A percentile compares a stretch with the other conserved stretches of the same genome.
phyloP scores from a whole-genome alignment of 2,888 invertebrate species.

The Lycaena phlaeas region DNA sequence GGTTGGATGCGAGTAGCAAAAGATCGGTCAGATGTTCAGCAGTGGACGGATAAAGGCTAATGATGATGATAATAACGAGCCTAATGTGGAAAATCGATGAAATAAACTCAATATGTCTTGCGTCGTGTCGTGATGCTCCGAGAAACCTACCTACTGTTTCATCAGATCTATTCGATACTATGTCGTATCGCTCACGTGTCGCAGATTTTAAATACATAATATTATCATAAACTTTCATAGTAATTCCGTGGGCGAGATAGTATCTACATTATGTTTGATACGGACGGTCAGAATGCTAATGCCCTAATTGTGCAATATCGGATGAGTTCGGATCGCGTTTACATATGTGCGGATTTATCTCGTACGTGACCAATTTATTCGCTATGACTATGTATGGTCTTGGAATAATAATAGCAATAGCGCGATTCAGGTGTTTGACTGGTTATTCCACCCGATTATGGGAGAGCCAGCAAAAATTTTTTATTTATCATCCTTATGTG shows the following conservation, averaged over 20 bases:
- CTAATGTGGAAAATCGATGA: too few relatives aligned
- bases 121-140: too few relatives aligned
- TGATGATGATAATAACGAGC: too few relatives aligned
- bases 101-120: too few relatives aligned
- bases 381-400: neutral
- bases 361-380: slow-evolving; percentile 3
- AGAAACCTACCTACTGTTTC: too few relatives aligned
- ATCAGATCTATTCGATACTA: too few relatives aligned
- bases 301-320: slow-evolving; percentile 19
- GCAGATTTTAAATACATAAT: slow-evolving; percentile 9
- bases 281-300: slow-evolving; percentile 34
- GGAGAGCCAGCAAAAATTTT: too few relatives aligned
- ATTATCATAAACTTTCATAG: slow-evolving; percentile 29
- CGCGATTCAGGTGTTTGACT: neutral
- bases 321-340: slow-evolving; percentile 26
- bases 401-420: neutral
- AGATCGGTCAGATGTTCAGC: too few relatives aligned
- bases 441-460: too few relatives aligned
- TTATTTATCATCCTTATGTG: too few relatives aligned
- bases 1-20: too few relatives aligned
- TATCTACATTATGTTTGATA: slow-evolving; percentile 37
- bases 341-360: slow-evolving; percentile 1
- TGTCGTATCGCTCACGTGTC: slow-evolving; percentile 17
- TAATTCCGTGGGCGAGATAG: slow-evolving; percentile 43
- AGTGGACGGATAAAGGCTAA: too few relatives aligned